A percentile compares a stretch with the other conserved stretches of the same genome.
phyloP scores from a whole-genome alignment of 2,888 invertebrate genomes.

The Mimachlamys varia region DNA sequence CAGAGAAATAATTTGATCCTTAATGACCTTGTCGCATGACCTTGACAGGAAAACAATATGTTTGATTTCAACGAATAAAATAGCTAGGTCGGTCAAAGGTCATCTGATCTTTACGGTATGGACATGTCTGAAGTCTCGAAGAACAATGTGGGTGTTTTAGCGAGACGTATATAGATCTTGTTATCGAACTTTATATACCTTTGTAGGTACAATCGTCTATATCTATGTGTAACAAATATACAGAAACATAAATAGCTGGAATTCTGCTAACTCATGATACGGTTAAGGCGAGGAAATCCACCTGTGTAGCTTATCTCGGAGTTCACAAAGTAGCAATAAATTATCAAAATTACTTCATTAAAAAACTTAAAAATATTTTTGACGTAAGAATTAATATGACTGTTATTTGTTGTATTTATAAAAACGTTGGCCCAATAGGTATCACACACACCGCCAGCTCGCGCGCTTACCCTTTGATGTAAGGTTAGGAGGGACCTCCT shows the following conservation, averaged over 20 bases:
- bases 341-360: conserved; percentile 14
- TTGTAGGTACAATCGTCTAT: background rate
- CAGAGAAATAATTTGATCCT: background rate
- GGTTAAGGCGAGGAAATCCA: background rate
- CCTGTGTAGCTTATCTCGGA: background rate
- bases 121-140: background rate
- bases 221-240: background rate
- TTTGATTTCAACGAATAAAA: background rate
- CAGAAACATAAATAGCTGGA: background rate
- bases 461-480: background rate
- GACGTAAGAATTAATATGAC: background rate
- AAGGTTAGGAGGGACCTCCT: background rate
- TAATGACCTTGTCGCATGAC: background rate
- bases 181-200: background rate
- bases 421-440: background rate
- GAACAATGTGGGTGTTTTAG: background rate
- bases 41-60: background rate
- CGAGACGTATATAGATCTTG: background rate
- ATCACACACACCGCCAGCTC: background rate
- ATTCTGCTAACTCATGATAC: conserved; percentile 9
- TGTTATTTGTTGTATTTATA: background rate
- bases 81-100: background rate
- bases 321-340: background rate
- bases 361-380: background rate
- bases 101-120: background rate